Base-by-base conservation (phyloP, 2,797 vertebrate species). In the Microhierax caerulescens region DNA sequence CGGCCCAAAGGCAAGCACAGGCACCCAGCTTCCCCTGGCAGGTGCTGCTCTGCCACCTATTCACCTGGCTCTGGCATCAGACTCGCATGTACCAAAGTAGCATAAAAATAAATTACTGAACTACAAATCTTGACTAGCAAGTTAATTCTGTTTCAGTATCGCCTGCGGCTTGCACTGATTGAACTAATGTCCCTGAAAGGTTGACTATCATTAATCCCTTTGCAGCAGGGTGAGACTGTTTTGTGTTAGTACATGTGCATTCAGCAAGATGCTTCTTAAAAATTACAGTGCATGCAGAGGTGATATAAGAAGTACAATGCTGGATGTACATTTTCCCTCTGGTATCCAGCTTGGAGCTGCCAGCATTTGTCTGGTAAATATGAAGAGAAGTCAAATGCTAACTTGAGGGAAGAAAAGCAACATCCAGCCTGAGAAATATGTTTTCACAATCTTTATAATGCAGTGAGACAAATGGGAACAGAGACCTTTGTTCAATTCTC, bases 401-500 rank as follows among this genome's bases (percentile, higher is more conserved):
- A 83, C 86, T 91, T 80, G 45, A 93, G 64, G 60, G 78, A 11
- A 83, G 53, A 89, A 94, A 92, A 87, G 30, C 64, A 87, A 48
- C 64, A 81, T 68, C 32, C 50, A 79, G 54, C 13, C 61, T 77
- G 30, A 85, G 53, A 96, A 93, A 68, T 67, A 63, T 2, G 34
- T 77, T 95, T 85, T 93, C 64, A 85, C 75, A 93, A 80, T 91
- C 80, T 95, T 92, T 69, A 83, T 57, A 93, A 91, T 68, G 78
- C 68, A 89, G 86, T 9, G 48, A 96, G 84, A 95, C 88, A 97
- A 97, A 93, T 51, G 48, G 84, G 84, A 97, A 95, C n/a, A 56
- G 50, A 94, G 60, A 89, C 75, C 56, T 95, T 96, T 91, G 68
- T 93, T 96, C 75, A 64, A 82, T 57, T 91, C 53, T 65, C 53